Percentiles rank a stretch among this genome's conserved stretches.
Conservation (phyloP, 2,888 invertebrate species). For the Eristalis tenax region DNA sequence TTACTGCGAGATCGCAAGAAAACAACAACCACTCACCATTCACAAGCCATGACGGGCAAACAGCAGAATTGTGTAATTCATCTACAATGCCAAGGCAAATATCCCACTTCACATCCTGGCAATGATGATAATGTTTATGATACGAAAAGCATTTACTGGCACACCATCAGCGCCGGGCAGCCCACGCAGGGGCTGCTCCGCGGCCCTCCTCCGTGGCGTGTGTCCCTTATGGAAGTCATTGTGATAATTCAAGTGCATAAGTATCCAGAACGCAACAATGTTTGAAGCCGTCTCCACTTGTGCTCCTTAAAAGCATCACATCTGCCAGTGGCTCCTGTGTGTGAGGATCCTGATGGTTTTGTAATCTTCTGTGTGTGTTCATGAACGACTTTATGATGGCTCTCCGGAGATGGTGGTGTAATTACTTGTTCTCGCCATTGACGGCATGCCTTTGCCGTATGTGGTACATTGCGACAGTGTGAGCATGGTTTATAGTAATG, state of each 20-base stretch:
- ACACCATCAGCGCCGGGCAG: slow-evolving; percentile 27
- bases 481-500: background rate
- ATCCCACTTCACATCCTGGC: background rate
- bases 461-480: slow-evolving; percentile 11
- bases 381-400: slow-evolving; percentile 21
- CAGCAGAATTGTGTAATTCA: background rate
- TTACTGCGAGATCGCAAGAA: background rate
- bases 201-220: background rate
- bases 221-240: slow-evolving; percentile 36
- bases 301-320: slow-evolving; percentile 20
- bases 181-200: background rate
- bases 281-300: slow-evolving; percentile 5
- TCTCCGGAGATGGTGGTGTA: slow-evolving; percentile 27
- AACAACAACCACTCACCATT: background rate
- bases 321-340: background rate
- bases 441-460: slow-evolving; percentile 1
- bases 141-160: slow-evolving; percentile 37
- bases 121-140: slow-evolving; percentile 36
- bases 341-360: slow-evolving; percentile 1
- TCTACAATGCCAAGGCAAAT: background rate
- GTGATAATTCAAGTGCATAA: slow-evolving; percentile 35
- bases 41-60: background rate
- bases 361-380: slow-evolving; percentile 27
- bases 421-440: slow-evolving; percentile 21
- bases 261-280: slow-evolving; percentile 17